Percentiles rank a stretch among this genome's conserved stretches.
These are phyloP conservation scores for Burhinus oedicnemus DNA, from an alignment of 2,113 vertebrate genomes.

Conservation along the genomic window DNA sequence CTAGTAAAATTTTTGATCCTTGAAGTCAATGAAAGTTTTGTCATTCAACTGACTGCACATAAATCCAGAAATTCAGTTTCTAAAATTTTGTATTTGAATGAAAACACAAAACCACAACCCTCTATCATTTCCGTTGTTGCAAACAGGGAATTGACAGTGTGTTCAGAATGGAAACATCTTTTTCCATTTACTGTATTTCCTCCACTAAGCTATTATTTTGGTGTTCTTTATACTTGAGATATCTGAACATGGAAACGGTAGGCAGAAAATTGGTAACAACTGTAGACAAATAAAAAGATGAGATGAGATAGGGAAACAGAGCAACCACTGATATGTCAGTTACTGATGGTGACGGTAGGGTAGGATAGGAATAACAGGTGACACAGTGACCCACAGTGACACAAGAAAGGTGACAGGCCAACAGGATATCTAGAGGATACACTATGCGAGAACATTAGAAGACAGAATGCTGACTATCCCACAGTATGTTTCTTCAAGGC, in stretches of 20 bases:
- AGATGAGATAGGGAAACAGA: background rate
- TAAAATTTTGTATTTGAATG: background rate
- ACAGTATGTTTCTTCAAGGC: background rate
- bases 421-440: background rate
- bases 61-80: background rate
- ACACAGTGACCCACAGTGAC: no score
- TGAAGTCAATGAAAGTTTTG: background rate
- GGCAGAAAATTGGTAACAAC: background rate
- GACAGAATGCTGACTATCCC: background rate
- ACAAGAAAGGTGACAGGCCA: background rate
- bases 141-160: background rate
- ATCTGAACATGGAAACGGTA: background rate
- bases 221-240: background rate
- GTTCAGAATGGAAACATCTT: background rate
- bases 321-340: background rate
- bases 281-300: background rate
- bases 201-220: background rate
- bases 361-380: background rate
- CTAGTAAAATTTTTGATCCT: background rate
- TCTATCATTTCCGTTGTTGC: background rate
- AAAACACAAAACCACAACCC: background rate
- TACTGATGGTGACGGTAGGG: background rate
- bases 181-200: background rate
- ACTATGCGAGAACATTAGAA: background rate
- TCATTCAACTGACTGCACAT: background rate